Evolutionary conservation across 2,113 vertebrate species (phyloP), one percentile per base, ranked within the genome.

Genomic region (Carassius carassius): DNA sequence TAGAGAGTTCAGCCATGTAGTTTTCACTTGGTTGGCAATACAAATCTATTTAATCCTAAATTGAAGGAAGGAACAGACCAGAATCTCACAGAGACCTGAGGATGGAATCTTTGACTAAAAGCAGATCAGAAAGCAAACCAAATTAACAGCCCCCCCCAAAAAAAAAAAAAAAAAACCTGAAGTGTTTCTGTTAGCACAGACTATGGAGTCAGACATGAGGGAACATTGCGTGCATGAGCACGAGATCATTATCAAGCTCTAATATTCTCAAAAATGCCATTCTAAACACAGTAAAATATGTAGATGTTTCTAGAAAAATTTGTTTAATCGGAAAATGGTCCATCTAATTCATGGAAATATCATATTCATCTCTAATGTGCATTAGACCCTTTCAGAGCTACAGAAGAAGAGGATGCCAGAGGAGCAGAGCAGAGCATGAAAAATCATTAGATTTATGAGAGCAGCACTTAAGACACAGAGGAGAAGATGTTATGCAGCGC

Each of bases 381-480:
- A n/a, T 77, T 77, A 56, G 16, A 19, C 3, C 49, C 9, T 32
- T 77, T 77, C 25, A 77, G 23, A 58, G 75, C 75, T n/a, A 77
- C 25, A 35, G 51, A 37, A 78, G 7, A 5, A 58, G 29, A 35
- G 29, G 21, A 78, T 11, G 32, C 51, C 75, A 56, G 75, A 56
- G 75, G 29, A 54, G 35, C 56, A 16, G 32, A 79, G 35, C 37
- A 47, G 25, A 79, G 58, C 2, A 8, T 13, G 4, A 19, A 44
- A 79, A 63, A 63, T 47, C 13, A 25, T 79, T 63, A 47, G 78
- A 79, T 79, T 79, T 65, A 79, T 79, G 78, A 79, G 78, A 41
- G 76, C 7, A 65, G 78, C 21, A 63, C 58, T 47, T 25, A 47
- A 63, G 77, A 79, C 35, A 63, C 58, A 79, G 77, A 25, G 9